These are phyloP conservation scores for Arvicola amphibius DNA, from an alignment of 2,797 vertebrate genomes.

Conservation along the genomic window DNA sequence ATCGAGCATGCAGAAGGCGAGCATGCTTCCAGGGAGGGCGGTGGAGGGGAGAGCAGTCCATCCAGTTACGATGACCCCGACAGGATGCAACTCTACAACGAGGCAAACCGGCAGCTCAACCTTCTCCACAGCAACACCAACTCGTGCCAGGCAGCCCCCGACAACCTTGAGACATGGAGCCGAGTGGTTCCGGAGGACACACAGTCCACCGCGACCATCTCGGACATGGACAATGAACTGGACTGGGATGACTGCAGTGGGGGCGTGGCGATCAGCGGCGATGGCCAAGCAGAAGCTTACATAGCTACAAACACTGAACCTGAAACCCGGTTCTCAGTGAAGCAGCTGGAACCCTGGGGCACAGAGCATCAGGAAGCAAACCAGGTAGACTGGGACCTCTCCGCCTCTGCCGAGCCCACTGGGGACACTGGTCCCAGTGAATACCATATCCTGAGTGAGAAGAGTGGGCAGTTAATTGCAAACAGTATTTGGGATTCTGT, in stretches of 20 bases:
- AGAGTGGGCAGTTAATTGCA: constrained; percentile 68
- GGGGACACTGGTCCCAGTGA: not conserved
- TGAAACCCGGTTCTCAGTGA: constrained; percentile 73
- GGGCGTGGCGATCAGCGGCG: not conserved
- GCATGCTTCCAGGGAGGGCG: constrained; percentile 44
- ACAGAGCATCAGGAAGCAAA: constrained; percentile 70
- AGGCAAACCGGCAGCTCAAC: constrained; percentile 80
- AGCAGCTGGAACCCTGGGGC: constrained; percentile 69
- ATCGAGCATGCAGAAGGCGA: constrained; percentile 51
- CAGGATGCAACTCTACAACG: constrained; percentile 65
- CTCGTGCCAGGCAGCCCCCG: constrained; percentile 23
- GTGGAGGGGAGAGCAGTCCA: constrained; percentile 69
- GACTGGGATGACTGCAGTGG: constrained; percentile 78
- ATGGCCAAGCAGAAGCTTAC: constrained; percentile 63
- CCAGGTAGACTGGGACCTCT: constrained; percentile 71
- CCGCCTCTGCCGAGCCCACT: constrained; percentile 41
- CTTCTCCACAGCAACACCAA: constrained; percentile 73
- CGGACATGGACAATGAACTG: constrained; percentile 77
- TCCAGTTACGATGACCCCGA: constrained; percentile 76
- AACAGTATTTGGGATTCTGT: constrained; percentile 76
- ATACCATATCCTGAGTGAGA: constrained; percentile 36
- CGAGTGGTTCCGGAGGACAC: constrained; percentile 78
- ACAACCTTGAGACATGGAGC: constrained; percentile 59
- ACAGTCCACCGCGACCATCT: constrained; percentile 69
- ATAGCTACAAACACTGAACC: constrained; percentile 46